Evolutionary conservation across 2,797 vertebrate species (phyloP).

Genomic region (Pipistrellus pygmaeus): DNA sequence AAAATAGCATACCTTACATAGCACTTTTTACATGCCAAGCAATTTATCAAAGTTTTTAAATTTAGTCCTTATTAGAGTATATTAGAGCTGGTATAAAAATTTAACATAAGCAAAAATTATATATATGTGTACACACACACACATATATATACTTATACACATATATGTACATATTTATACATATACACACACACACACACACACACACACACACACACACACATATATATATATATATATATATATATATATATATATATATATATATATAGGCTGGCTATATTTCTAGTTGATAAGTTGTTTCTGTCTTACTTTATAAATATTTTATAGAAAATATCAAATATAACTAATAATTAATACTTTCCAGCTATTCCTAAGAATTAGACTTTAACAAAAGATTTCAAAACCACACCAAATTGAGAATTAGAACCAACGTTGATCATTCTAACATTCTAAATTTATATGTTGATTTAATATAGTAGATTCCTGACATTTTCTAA

Average conservation of each 20-base stretch:
- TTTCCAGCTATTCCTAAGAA: slow-evolving; percentile 5
- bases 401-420: background rate
- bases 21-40: background rate
- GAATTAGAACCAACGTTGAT: slow-evolving; percentile 9
- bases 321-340: background rate
- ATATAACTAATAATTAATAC: slow-evolving; percentile 4
- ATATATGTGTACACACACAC: too few species aligned
- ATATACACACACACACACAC: too few species aligned
- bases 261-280: background rate
- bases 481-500: slow-evolving; percentile 59
- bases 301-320: slow-evolving; percentile 6
- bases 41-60: background rate
- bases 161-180: too few species aligned
- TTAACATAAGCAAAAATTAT: background rate
- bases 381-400: slow-evolving; percentile 39
- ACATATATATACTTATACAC: too few species aligned
- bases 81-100: background rate
- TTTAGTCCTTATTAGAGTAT: background rate
- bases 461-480: slow-evolving; percentile 63
- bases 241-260: too few species aligned
- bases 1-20: slow-evolving; percentile 29
- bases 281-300: background rate
- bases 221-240: too few species aligned
- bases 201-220: too few species aligned
- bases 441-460: slow-evolving; percentile 53